Evolutionary conservation across 2,888 invertebrate species (phyloP), one percentile per base, ranked within the genome.

Genomic region (Drosophila recens): DNA sequence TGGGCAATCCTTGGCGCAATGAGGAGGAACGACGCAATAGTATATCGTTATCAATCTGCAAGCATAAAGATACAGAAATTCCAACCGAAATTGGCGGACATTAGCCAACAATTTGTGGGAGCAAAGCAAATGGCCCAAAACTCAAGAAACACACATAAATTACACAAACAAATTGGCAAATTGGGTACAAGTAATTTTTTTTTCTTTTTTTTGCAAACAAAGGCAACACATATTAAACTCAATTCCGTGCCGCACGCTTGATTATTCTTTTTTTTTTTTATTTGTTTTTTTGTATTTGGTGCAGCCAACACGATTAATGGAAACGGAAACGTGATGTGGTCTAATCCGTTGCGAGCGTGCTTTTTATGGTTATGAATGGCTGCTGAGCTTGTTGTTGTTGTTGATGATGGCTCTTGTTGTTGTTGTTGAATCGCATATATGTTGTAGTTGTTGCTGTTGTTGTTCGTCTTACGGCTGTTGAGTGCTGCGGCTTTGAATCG

Each of bases 21-120:
- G 97, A 97, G 90, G 97, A 97, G 45, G 97, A 97, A 66, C 97
- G 94, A 59, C 97, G 94, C 78, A 97, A 93, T 42, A 97, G 93
- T 81, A 97, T 96, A 90, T 97, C 97, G 90, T 97, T 97, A 69
- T 96, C 96, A 79, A 93, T 93, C 93, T 93, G 88, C 43, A 90
- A 86, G 23, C 23, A 20, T 27, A 45, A 0, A 46, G 62, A 69
- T 10, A 56, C 27, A 23, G 45, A 46, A 33, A 34, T 67, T 66
- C 70, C 67, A 75, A 70, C 75, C 72, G 38, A 38, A 45, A 49
- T 42, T 67, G 69, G 66, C 58, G 27, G 17, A 13, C 8, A 71
- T 81, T 78, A 78, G 80, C 61, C 23, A 46, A 9, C 15, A 11
- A 30, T 58, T 33, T 4, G 20, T 34, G 0, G 33, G 6, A 48